These are phyloP conservation scores for Hyphantria cunea DNA, from an alignment of 1,140 invertebrate genomes.

Conservation along the genomic window DNA sequence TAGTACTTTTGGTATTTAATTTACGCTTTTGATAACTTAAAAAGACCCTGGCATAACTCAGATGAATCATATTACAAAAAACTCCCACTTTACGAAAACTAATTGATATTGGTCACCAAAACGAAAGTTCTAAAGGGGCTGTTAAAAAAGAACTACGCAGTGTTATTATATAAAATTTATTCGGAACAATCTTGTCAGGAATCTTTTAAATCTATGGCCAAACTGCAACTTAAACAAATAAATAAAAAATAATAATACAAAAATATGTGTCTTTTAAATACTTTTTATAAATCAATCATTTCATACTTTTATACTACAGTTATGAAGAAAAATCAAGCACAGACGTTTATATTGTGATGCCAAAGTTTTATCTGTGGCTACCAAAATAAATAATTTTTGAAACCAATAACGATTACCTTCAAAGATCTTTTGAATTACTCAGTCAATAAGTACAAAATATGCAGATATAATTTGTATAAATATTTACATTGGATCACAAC, in stretches of 20 bases:
- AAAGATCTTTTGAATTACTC: slow-evolving; percentile 31
- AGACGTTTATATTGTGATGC: slow-evolving; percentile 24
- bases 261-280: slow-evolving; percentile 66
- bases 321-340: slow-evolving; percentile 21
- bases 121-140: too few species aligned
- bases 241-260: slow-evolving; percentile 64
- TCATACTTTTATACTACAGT: slow-evolving; percentile 18
- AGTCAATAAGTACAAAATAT: slow-evolving; percentile 68
- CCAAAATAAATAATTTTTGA: slow-evolving; percentile 27
- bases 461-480: slow-evolving; percentile 40
- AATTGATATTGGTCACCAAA: slow-evolving; percentile 10
- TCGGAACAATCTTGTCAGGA: slow-evolving; percentile 44
- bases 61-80: too few species aligned
- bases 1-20: too few species aligned
- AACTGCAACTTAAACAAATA: slow-evolving; percentile 48
- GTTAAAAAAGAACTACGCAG: slow-evolving; percentile 33
- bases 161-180: slow-evolving; percentile 47
- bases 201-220: slow-evolving; percentile 43
- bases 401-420: slow-evolving; percentile 22
- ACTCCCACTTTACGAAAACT: too few species aligned
- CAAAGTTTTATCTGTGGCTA: slow-evolving; percentile 32
- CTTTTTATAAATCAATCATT: slow-evolving; percentile 36
- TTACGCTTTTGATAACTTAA: too few species aligned
- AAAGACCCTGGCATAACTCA: too few species aligned
- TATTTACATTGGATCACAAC: slow-evolving; percentile 51